A percentile compares a stretch with the other conserved stretches of the same genome.
These are phyloP conservation scores for Cinclus cinclus DNA, from an alignment of 2,113 vertebrate species.

Conservation along the genomic window DNA sequence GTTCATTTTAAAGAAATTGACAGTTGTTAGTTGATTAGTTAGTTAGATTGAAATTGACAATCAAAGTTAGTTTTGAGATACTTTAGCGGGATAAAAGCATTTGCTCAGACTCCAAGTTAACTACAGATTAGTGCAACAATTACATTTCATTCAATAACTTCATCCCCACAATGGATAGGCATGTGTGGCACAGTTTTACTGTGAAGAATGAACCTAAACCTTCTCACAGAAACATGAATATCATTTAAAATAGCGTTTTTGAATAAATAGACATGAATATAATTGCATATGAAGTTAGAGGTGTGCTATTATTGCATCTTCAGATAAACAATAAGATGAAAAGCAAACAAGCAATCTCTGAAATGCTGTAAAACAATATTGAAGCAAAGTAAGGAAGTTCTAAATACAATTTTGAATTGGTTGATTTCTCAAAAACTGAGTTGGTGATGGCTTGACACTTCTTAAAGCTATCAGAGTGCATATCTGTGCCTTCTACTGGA, in stretches of 20 bases:
- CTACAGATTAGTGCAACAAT: not conserved
- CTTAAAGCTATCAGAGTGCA: not conserved
- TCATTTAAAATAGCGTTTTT: not conserved
- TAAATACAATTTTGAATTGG: not conserved
- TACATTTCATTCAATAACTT: not conserved
- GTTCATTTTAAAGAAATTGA: not conserved
- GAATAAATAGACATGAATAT: not conserved
- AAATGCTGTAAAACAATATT: not conserved
- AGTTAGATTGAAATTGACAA: too few relatives aligned
- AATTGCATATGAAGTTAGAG: not conserved
- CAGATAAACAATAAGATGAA: not conserved
- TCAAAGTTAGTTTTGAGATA: conserved; percentile 26
- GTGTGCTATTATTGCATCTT: not conserved
- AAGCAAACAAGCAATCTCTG: not conserved
- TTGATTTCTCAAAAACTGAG: not conserved
- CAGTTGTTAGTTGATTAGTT: not conserved
- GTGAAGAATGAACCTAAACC: not conserved
- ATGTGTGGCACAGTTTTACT: not conserved
- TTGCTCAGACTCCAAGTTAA: not conserved
- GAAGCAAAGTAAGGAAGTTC: not conserved
- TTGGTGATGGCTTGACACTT: not conserved
- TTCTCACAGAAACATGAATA: not conserved
- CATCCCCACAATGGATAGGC: not conserved
- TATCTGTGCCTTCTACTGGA: not conserved
- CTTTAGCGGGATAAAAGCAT: not conserved